These are phyloP conservation scores for Lepidocyrtinus sp. DNA, from an alignment of 2,888 invertebrate genomes.

Conservation along the genomic window DNA sequence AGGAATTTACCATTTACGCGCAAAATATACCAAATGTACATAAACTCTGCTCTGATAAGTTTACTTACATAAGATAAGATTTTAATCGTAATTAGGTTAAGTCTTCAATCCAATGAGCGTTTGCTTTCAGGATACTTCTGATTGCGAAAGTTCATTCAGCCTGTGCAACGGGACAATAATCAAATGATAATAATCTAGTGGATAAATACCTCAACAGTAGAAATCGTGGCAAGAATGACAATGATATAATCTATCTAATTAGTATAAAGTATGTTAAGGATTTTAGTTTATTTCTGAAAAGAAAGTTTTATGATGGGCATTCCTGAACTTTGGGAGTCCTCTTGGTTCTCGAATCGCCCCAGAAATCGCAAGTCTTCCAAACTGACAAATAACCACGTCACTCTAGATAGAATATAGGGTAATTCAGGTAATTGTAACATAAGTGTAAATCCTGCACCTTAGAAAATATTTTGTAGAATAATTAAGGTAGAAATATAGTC, in stretches of 20 bases:
- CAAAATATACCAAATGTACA: no score
- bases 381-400: conserved; percentile 61
- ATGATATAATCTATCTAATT: conserved; percentile 13
- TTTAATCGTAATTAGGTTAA: conserved; percentile 4
- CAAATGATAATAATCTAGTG: conserved; percentile 48
- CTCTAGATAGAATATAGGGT: neutral
- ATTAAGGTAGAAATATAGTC: neutral
- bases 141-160: conserved; percentile 40
- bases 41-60: no score
- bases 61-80: neutral
- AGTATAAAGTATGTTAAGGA: neutral
- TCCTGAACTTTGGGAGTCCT: neutral
- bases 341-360: conserved; percentile 20
- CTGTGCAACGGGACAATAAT: conserved; percentile 66
- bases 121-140: neutral
- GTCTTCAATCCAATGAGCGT: neutral
- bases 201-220: neutral
- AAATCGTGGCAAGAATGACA: conserved; percentile 50
- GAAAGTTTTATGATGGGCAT: neutral
- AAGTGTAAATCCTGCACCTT: neutral
- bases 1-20: neutral
- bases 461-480: neutral
- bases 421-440: neutral
- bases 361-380: conserved; percentile 66
- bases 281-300: no score